Evolutionary conservation across 2,888 invertebrate species (phyloP).

Genomic region (Cantharis nigra): DNA sequence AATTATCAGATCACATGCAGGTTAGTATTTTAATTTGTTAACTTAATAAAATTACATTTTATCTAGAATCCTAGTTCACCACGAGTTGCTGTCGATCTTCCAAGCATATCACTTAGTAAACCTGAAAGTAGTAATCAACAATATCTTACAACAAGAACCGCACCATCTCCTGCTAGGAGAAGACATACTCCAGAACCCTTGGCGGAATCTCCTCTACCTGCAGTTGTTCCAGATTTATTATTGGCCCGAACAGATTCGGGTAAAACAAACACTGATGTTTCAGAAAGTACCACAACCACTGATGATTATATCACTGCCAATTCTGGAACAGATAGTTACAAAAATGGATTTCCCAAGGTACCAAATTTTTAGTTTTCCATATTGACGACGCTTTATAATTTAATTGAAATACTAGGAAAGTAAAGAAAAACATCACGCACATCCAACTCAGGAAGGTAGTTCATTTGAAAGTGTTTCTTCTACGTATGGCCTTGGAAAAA

Average conservation of each 20-base stretch:
- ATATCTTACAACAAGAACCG: conserved; percentile 38
- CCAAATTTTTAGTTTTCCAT: conserved; percentile 1
- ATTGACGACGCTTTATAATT: neutral
- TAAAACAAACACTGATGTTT: conserved; percentile 76
- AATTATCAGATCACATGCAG: conserved; percentile 67
- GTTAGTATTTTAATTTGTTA: conserved; percentile 45
- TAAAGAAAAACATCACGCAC: conserved; percentile 17
- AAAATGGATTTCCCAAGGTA: conserved; percentile 70
- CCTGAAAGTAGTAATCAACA: conserved; percentile 37
- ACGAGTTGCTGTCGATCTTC: conserved; percentile 29
- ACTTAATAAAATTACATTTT: conserved; percentile 11
- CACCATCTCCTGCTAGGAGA: conserved; percentile 37
- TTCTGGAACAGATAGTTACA: conserved; percentile 68
- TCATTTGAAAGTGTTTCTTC: conserved; percentile 89
- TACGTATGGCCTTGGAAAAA: conserved; percentile 75
- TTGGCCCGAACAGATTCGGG: conserved; percentile 75
- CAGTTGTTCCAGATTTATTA: conserved; percentile 55
- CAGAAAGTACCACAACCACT: conserved; percentile 84
- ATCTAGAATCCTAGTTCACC: conserved; percentile 33
- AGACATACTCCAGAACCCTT: conserved; percentile 35
- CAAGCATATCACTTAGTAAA: conserved; percentile 37
- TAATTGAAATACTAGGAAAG: conserved; percentile 5
- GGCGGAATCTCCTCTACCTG: conserved; percentile 51
- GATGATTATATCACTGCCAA: conserved; percentile 90
- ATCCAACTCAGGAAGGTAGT: conserved; percentile 68